Conservation (phyloP, 2,797 vertebrate species). For the Ibycter americanus region DNA sequence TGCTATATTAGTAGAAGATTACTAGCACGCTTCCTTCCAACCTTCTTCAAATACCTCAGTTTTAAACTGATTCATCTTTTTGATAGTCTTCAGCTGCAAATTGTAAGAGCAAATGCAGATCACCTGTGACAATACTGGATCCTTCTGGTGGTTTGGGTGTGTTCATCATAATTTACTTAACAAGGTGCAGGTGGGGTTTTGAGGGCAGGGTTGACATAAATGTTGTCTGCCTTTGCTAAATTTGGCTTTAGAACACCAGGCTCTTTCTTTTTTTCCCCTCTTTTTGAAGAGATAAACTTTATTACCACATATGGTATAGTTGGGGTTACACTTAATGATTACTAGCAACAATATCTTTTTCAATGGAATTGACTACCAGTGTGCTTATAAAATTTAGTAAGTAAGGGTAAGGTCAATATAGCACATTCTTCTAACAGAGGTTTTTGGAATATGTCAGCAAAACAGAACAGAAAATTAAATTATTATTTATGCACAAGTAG, state of each 20-base stretch:
- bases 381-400: constrained; percentile 2
- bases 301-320: not conserved
- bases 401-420: not conserved
- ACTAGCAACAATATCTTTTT: not conserved
- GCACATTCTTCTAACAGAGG: not conserved
- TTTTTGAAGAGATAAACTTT: not conserved
- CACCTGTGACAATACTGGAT: not conserved
- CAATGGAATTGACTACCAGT: not conserved
- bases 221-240: not conserved
- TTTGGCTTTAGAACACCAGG: not conserved
- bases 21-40: fast-evolving
- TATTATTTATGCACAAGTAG: constrained; percentile 72
- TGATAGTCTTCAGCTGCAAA: not conserved
- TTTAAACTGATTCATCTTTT: not conserved
- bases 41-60: not conserved
- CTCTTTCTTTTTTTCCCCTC: fast-evolving
- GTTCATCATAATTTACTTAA: not conserved
- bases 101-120: not conserved
- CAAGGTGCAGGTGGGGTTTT: not conserved
- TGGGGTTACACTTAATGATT: not conserved
- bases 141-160: not conserved
- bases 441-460: constrained; percentile 64
- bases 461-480: constrained; percentile 76
- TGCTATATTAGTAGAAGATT: fast-evolving
- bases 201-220: not conserved